These are phyloP conservation scores for Coreius guichenoti DNA, from an alignment of 2,797 vertebrate genomes.

Conservation along the genomic window DNA sequence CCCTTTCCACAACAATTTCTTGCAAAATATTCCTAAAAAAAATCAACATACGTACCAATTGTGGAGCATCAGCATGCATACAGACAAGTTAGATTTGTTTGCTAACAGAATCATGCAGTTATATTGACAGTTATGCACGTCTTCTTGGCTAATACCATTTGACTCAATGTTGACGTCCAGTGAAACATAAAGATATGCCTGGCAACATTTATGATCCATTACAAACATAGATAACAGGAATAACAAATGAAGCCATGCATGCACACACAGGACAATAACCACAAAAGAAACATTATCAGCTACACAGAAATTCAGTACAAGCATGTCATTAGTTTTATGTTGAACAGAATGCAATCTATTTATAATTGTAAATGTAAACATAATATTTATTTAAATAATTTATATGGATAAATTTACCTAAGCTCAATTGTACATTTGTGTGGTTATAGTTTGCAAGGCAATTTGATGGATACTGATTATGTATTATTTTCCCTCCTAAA, in stretches of 20 bases:
- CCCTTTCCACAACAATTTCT: neutral
- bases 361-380: neutral
- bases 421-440: neutral
- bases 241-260: constrained; percentile 11
- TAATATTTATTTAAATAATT: neutral
- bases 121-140: neutral
- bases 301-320: neutral
- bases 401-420: neutral
- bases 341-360: neutral
- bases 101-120: neutral
- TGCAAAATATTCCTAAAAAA: neutral
- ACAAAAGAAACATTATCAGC: neutral
- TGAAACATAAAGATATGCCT: neutral
- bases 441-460: neutral
- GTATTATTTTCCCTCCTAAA: neutral
- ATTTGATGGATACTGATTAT: neutral
- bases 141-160: constrained; percentile 24
- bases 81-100: constrained; percentile 8
- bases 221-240: neutral
- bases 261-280: neutral
- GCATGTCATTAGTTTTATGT: neutral
- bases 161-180: constrained; percentile 4
- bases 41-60: neutral
- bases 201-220: constrained; percentile 12
- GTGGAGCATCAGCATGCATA: neutral